phyloP scores from a whole-genome alignment of 2,888 invertebrate genomes.

The Trissoscelio sp. region DNA sequence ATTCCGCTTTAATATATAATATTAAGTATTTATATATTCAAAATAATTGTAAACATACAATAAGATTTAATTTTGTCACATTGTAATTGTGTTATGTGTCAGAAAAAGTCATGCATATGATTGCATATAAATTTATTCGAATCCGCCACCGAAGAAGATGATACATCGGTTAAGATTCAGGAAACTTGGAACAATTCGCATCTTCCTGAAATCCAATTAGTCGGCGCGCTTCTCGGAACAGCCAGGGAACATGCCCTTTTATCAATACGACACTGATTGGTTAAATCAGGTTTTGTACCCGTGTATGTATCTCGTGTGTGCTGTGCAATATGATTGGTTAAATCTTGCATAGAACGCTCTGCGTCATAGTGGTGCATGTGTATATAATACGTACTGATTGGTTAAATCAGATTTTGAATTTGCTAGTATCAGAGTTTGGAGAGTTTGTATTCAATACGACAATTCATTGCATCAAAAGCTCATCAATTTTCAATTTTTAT shows the following conservation, averaged over 20 bases:
- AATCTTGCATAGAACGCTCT: constrained; percentile 48
- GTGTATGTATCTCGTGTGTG: constrained; percentile 25
- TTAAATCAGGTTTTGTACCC: constrained; percentile 66
- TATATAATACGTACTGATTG: constrained; percentile 60
- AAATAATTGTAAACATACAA: too few relatives aligned
- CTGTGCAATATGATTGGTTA: constrained; percentile 49
- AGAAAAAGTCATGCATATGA: constrained; percentile 1
- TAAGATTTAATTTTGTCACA: too few relatives aligned
- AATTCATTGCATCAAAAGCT: constrained; percentile 27
- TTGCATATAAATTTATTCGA: constrained; percentile 21
- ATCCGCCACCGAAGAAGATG: constrained; percentile 22
- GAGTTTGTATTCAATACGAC: constrained; percentile 37
- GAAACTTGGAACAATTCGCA: constrained; percentile 52
- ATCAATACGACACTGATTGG: constrained; percentile 68
- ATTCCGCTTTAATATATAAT: too few relatives aligned
- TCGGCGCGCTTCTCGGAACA: constrained; percentile 28
- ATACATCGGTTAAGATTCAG: constrained; percentile 50
- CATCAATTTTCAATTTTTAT: constrained; percentile 9
- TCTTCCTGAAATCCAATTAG: constrained; percentile 59
- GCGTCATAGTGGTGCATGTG: constrained; percentile 28
- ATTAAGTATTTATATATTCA: too few relatives aligned
- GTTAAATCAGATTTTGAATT: constrained; percentile 64
- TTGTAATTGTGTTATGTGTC: too few relatives aligned
- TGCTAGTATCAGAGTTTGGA: constrained; percentile 33
- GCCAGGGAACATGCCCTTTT: constrained; percentile 55